These are phyloP conservation scores for Drosophila planitibia DNA, from an alignment of 2,888 invertebrate genomes.

Conservation along the genomic window DNA sequence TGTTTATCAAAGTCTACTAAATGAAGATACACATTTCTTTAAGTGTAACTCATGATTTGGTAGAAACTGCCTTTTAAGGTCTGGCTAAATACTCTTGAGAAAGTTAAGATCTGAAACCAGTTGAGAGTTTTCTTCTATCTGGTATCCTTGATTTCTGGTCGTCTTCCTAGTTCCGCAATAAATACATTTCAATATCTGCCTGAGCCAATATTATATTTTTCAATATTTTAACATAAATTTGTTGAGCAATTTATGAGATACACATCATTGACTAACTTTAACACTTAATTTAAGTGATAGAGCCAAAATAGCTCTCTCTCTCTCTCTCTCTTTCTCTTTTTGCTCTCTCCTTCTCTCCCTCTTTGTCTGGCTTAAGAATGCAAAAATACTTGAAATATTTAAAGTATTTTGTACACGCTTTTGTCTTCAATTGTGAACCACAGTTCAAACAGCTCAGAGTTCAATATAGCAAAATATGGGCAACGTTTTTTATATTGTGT, in stretches of 20 bases:
- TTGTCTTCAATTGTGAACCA: neutral
- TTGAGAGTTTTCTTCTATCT: neutral
- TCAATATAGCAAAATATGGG: neutral
- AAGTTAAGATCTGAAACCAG: neutral
- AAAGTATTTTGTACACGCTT: conserved; percentile 10
- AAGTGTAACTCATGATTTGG: neutral
- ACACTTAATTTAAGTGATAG: neutral
- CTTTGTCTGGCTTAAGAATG: neutral
- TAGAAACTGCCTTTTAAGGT: neutral
- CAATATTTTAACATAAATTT: neutral
- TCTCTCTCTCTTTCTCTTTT: neutral
- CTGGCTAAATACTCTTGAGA: neutral
- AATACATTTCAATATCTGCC: neutral
- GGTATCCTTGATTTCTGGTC: neutral
- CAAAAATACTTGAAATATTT: neutral
- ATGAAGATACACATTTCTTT: neutral
- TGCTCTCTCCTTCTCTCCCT: neutral
- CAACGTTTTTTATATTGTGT: neutral
- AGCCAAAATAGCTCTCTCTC: neutral
- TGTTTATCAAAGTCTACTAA: neutral
- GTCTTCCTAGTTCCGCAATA: neutral
- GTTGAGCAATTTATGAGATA: neutral
- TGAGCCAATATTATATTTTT: neutral
- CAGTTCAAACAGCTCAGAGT: neutral
- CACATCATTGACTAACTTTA: neutral